Base-by-base conservation (phyloP, 2,888 invertebrate species). In the Orthonychiurus folsomi region DNA sequence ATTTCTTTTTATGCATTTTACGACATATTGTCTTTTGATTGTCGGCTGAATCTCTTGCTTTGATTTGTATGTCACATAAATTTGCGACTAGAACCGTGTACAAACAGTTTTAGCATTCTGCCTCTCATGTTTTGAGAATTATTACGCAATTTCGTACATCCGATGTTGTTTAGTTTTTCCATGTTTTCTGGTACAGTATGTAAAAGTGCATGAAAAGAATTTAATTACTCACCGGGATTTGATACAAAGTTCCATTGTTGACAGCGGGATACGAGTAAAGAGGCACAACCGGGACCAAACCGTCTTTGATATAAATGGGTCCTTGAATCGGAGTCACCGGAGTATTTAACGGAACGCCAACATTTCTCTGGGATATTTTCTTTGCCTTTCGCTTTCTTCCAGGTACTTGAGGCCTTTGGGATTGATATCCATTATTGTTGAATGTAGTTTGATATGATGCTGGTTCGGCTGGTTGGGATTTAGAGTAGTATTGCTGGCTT, bases 211-310 rank as follows among this genome's bases (percentile, higher is more conserved):
- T n/a, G n/a, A n/a, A n/a, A n/a, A n/a, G n/a, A n/a, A n/a, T n/a
- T n/a, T n/a, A n/a, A n/a, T n/a, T n/a, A n/a, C 89, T 89, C 79
- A 91, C 91, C 80, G 91, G 91, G 81, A 91, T 91, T 81, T 91
- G 90, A 73, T 90, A 85, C 77, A 89, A 86, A 56, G 87, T 85
- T 69, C 91, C 91, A 78, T 91, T 91, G 79, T 88, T 89, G 74
- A 88, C 80, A 72, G 87, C 86, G 57, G 87, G 86, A 65, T 90
- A 90, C 59, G 90, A 87, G 73, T 89, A 90, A 54, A 91, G 80
- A 24, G 91, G 91, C 67, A 91, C 89, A 3, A 91, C 91, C 56
- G 91, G 91, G 59, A 90, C 89, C 54, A 86, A 84, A 64, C 89
- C 89, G 77, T 91, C 91, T 78, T 88, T 86, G 71, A 90, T 78